Base-by-base conservation (phyloP, 2,113 vertebrate genomes). In the Eleginops maclovinus region DNA sequence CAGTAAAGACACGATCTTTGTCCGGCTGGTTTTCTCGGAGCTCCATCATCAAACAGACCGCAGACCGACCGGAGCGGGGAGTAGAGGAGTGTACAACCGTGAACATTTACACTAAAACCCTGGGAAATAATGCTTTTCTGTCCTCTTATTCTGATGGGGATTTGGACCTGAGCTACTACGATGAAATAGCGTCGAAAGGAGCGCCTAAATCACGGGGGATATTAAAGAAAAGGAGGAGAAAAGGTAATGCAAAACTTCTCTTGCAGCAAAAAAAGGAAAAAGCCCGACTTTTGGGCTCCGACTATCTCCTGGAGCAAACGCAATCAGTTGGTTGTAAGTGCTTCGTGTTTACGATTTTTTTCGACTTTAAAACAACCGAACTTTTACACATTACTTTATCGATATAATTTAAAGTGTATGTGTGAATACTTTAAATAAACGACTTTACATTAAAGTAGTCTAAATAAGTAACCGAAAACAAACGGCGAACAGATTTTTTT, bases 171-270 rank as follows among this genome's bases (percentile, higher is more conserved):
- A 58, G 1, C 2, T 4, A 44, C 12, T 14, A n/a, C 6, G 7
- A 69, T 41, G 64, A 73, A 65, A 17, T 58, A 72, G 4, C n/a
- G 43, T 72, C 51, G 28, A 55, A 24, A 26, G 51, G 4, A 71
- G 1, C 3, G 5, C 22, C 10, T 43, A 21, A 11, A 16, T 19
- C 21, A 1, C 71, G 2, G 49, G 63, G 19, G 0, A 0, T 8
- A 12, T 19, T 2, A 24, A 47, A 46, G 58, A 26, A 24, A 36
- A 47, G 62, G 4, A 13, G 2, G 21, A 24, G 41, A 21, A 68
- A 59, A 90, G 86, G 87, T 89, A 36, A 87, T 44, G 0, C 31
- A 12, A 50, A 88, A 88, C 43, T 88, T 87, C n/a, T 22, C 17
- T 86, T 50, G 56, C 43, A n/a, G 40, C 36, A 36, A 36, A 36